Evolutionary conservation across 2,888 invertebrate species (phyloP), one percentile per base, ranked within the genome.

Genomic region (Druceiella hillmani): DNA sequence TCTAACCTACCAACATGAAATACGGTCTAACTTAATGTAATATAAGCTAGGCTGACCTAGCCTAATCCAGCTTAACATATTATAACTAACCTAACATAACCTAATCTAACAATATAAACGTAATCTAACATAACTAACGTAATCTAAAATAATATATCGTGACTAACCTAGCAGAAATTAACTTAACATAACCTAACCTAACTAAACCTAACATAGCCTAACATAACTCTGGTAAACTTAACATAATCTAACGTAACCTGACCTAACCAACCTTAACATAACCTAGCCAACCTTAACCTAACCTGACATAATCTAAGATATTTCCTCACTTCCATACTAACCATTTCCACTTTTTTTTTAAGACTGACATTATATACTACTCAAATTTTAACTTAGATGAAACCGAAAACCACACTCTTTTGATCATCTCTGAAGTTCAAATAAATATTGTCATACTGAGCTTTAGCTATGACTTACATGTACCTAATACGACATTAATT

Each of bases 191-290:
- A 46, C 46, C 37, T 45, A 41, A 46, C 44, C 43, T 33, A 38
- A 42, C 42, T 40, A 33, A 40, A 43, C 41, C 44, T 37, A 39
- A 45, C 46, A 41, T 36, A 43, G 45, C 43, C 43, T 39, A 41
- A 45, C 45, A 29, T 36, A 38, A 43, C 45, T 41, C 38, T 40
- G 43, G n/a, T n/a, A n/a, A n/a, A n/a, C 46, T 43, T 33, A 39
- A 46, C 44, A 44, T 41, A 38, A 43, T 43, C 46, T 41, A 42
- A 43, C 43, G 46, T 36, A 38, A 43, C 41, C 43, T 40, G 41
- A 40, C 41, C 43, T 39, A 36, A 37, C 39, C 39, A 42, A 42
- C 38, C 33, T 41, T 37, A 39, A 39, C 38, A 45, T 41, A 40
- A 41, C 39, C 45, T 39, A 40, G 31, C 40, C 33, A 40, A 38